These are phyloP conservation scores for Dipus sagitta DNA, from an alignment of 2,797 vertebrate species.

Conservation along the genomic window DNA sequence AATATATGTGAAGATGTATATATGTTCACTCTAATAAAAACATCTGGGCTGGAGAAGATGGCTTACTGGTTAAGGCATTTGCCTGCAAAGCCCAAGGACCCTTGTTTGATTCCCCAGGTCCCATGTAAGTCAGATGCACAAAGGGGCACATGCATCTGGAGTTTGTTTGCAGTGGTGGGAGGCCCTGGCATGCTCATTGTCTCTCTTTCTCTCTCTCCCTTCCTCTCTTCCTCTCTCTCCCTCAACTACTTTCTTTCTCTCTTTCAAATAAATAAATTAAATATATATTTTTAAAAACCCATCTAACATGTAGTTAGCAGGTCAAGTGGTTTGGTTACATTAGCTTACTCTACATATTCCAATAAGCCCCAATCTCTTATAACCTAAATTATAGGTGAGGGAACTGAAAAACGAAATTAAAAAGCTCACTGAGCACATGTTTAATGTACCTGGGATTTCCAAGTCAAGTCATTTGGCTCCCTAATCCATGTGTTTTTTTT, in stretches of 20 bases:
- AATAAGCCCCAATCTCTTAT: not conserved
- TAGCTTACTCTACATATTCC: not conserved
- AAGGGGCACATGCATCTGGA: too few relatives aligned
- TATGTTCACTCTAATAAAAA: not conserved
- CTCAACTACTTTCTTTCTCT: too few relatives aligned
- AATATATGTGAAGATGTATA: not conserved
- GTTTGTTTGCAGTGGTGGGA: too few relatives aligned
- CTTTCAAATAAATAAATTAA: too few relatives aligned
- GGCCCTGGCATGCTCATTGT: too few relatives aligned
- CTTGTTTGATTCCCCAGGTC: too few relatives aligned
- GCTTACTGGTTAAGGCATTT: too few relatives aligned
- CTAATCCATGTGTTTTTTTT: not conserved
- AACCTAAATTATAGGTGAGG: not conserved
- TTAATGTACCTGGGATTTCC: not conserved
- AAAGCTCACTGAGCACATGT: not conserved
- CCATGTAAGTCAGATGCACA: too few relatives aligned
- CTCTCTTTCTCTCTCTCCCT: too few relatives aligned
- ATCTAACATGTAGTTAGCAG: not conserved
- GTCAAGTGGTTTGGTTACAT: not conserved
- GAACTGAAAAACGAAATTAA: not conserved
- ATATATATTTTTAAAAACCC: too few relatives aligned
- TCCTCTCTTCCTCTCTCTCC: too few relatives aligned
- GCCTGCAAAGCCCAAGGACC: too few relatives aligned
- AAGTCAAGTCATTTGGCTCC: not conserved
- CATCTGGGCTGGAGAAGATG: not conserved